A percentile compares a stretch with the other conserved stretches of the same genome.
Conservation (phyloP, 2,797 vertebrate genomes). For the Esox lucius region DNA sequence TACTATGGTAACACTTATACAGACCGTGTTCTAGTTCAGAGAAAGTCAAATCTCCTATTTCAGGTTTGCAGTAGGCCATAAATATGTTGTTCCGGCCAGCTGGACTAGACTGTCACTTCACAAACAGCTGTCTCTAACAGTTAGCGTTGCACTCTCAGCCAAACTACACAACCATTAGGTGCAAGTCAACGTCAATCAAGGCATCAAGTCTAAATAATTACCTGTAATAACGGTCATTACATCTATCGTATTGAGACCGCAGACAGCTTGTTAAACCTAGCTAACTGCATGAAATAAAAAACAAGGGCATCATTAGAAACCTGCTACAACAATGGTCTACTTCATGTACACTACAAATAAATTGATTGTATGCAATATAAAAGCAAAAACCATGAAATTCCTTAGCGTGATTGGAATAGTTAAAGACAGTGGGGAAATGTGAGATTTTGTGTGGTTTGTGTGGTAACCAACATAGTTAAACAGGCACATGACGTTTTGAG, state of each 20-base stretch:
- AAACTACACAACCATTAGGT: constrained; percentile 21
- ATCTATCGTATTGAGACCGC: constrained; percentile 7
- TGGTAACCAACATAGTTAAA: too few species aligned
- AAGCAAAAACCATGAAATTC: background rate
- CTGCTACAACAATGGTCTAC: background rate
- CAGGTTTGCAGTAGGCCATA: constrained; percentile 36
- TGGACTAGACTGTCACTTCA: constrained; percentile 44
- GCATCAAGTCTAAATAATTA: background rate
- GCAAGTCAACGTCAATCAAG: constrained; percentile 19
- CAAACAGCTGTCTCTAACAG: constrained; percentile 33
- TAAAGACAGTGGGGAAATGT: background rate
- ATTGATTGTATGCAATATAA: background rate
- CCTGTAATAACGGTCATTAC: constrained; percentile 13
- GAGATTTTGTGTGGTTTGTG: too few species aligned
- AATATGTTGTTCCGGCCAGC: constrained; percentile 53
- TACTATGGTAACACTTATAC: constrained; percentile 69
- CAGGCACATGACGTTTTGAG: background rate
- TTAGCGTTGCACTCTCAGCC: constrained; percentile 21
- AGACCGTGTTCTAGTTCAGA: constrained; percentile 53
- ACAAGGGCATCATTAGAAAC: constrained; percentile 2
- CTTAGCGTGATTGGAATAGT: background rate
- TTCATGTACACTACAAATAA: background rate
- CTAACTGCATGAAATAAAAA: constrained; percentile 10
- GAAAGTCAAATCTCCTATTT: constrained; percentile 56
- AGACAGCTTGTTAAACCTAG: constrained; percentile 6